Evolutionary conservation across 2,888 invertebrate species (phyloP).

Genomic region (Liopterus haemorrhoidalis): DNA sequence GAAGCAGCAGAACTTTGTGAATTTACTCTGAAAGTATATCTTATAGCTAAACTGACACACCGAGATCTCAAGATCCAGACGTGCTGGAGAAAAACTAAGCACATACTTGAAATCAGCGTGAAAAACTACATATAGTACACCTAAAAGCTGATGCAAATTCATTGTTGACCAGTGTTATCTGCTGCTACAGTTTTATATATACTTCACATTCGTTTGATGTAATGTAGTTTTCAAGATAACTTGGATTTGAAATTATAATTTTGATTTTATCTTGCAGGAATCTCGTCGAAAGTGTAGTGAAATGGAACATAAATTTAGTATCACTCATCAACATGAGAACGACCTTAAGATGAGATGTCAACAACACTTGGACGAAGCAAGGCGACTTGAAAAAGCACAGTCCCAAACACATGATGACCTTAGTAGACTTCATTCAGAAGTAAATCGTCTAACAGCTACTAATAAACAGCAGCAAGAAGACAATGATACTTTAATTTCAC

Average conservation of each 20-base stretch:
- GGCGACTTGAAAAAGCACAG: conserved; percentile 41
- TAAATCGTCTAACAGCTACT: conserved; percentile 33
- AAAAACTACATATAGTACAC: too few relatives aligned
- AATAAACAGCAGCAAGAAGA: conserved; percentile 50
- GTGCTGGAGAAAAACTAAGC: too few relatives aligned
- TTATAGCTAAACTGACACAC: too few relatives aligned
- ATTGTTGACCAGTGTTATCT: too few relatives aligned
- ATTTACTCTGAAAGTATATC: too few relatives aligned
- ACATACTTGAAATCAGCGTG: too few relatives aligned
- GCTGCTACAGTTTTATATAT: not conserved
- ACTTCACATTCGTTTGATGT: not conserved
- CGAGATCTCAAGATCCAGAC: too few relatives aligned
- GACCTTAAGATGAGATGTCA: conserved; percentile 42
- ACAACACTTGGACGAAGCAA: conserved; percentile 46
- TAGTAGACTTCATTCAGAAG: conserved; percentile 43
- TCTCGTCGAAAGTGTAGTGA: conserved; percentile 49
- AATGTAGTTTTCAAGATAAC: conserved; percentile 1
- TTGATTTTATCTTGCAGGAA: conserved; percentile 44
- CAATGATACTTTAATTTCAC: conserved; percentile 47
- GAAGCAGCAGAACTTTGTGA: too few relatives aligned
- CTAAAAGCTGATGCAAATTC: too few relatives aligned
- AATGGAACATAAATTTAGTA: conserved; percentile 49
- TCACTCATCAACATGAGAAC: conserved; percentile 45
- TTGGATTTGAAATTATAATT: not conserved
- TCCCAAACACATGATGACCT: conserved; percentile 50